These are phyloP conservation scores for Rhombomys opimus DNA, from an alignment of 2,113 vertebrate genomes.

Conservation along the genomic window DNA sequence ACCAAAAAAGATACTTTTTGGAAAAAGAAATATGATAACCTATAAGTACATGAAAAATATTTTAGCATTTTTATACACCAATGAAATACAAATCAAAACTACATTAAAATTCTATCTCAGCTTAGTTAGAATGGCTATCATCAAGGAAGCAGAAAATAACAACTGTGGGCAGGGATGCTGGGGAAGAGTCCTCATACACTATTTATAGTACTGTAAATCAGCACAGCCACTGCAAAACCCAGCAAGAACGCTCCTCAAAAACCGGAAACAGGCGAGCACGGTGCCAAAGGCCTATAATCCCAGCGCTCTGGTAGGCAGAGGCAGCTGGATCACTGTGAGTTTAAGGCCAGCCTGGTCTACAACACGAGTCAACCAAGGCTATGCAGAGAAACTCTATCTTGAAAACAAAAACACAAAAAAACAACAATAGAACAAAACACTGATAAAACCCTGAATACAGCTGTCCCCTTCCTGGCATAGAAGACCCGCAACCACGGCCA, in stretches of 20 bases:
- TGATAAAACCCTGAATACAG: neutral
- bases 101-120: neutral
- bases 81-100: neutral
- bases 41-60: neutral
- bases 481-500: too few relatives aligned
- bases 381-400: too few relatives aligned
- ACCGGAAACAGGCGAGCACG: too few relatives aligned
- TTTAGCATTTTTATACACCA: neutral
- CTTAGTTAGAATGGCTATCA: neutral
- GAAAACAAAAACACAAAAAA: too few relatives aligned
- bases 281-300: too few relatives aligned
- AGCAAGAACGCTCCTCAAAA: neutral
- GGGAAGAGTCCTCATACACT: neutral
- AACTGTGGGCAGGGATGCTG: neutral
- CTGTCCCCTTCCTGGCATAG: too few relatives aligned
- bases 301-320: too few relatives aligned
- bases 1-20: neutral
- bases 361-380: too few relatives aligned
- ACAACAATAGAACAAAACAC: too few relatives aligned
- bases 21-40: neutral
- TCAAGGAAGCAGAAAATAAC: neutral
- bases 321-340: too few relatives aligned
- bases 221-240: neutral
- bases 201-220: neutral
- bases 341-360: too few relatives aligned